These are phyloP conservation scores for Formica aserva DNA, from an alignment of 2,888 invertebrate genomes.

Conservation along the genomic window DNA sequence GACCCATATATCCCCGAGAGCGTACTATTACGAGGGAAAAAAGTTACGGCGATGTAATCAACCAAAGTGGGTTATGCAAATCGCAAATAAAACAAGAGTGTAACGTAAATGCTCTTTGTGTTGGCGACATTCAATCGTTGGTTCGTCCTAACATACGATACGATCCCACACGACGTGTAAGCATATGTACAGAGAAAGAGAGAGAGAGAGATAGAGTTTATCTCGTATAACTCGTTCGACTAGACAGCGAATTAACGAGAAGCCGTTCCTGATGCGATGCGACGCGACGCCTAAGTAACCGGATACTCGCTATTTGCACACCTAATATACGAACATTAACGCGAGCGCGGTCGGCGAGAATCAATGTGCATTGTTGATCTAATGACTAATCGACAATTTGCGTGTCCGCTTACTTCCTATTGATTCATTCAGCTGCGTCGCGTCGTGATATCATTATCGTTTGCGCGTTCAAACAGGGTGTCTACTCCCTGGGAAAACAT, in stretches of 20 bases:
- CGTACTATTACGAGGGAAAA: conserved; percentile 15
- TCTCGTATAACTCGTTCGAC: background rate
- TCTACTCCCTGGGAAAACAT: no score
- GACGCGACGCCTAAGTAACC: conserved; percentile 17
- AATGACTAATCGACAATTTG: conserved; percentile 66
- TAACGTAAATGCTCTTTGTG: background rate
- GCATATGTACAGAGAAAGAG: no score
- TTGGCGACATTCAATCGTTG: background rate
- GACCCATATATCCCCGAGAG: conserved; percentile 28
- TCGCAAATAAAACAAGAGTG: background rate
- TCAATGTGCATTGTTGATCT: conserved; percentile 54
- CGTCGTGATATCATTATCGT: conserved; percentile 1
- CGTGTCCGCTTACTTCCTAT: conserved; percentile 24
- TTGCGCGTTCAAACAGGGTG: no score
- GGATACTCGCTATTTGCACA: conserved; percentile 51
- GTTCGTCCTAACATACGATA: background rate
- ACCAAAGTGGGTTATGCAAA: conserved; percentile 13
- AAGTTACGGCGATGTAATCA: background rate
- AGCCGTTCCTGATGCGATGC: conserved; percentile 15
- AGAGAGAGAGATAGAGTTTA: background rate
- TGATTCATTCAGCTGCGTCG: conserved; percentile 26
- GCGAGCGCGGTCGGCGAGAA: conserved; percentile 1
- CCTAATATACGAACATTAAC: conserved; percentile 39
- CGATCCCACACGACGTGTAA: background rate
- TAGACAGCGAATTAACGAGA: conserved; percentile 2